Conservation (phyloP, 2,888 invertebrate species). For the Cheilosia grossa region DNA sequence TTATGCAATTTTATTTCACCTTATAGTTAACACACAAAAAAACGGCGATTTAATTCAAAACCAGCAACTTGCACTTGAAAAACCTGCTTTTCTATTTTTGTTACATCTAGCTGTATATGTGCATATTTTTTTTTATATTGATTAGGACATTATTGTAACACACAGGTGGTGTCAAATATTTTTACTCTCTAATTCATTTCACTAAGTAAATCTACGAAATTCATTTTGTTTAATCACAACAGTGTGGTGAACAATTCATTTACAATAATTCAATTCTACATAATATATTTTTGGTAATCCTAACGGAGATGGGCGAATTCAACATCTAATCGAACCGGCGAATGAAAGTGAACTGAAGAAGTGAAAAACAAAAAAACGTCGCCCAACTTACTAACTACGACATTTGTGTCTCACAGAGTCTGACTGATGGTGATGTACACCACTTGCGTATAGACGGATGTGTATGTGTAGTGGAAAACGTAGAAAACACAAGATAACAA, state of each 20-base stretch:
- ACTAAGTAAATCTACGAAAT: neutral
- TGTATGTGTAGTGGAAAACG: slow-evolving; percentile 19
- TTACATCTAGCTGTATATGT: neutral
- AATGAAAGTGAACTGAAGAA: slow-evolving; percentile 67
- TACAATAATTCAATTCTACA: neutral
- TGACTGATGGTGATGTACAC: neutral
- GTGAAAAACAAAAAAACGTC: slow-evolving; percentile 27
- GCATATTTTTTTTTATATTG: neutral
- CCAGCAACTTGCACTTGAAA: slow-evolving; percentile 53
- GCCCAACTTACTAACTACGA: slow-evolving; percentile 7
- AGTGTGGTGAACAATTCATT: neutral
- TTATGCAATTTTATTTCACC: neutral
- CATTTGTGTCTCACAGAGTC: neutral
- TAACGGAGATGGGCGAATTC: slow-evolving; percentile 42
- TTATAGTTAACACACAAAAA: neutral
- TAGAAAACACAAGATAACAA: slow-evolving; percentile 17
- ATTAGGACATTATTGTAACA: neutral
- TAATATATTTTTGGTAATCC: neutral
- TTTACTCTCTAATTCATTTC: neutral
- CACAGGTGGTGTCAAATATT: neutral
- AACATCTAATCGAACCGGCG: slow-evolving; percentile 59
- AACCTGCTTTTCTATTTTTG: slow-evolving; percentile 43
- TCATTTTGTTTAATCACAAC: neutral
- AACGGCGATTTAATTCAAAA: neutral
- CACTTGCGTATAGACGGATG: neutral